A percentile compares a stretch with the other conserved stretches of the same genome.
These are phyloP conservation scores for Lochmaea capreae DNA, from an alignment of 2,888 invertebrate genomes.

Conservation along the genomic window DNA sequence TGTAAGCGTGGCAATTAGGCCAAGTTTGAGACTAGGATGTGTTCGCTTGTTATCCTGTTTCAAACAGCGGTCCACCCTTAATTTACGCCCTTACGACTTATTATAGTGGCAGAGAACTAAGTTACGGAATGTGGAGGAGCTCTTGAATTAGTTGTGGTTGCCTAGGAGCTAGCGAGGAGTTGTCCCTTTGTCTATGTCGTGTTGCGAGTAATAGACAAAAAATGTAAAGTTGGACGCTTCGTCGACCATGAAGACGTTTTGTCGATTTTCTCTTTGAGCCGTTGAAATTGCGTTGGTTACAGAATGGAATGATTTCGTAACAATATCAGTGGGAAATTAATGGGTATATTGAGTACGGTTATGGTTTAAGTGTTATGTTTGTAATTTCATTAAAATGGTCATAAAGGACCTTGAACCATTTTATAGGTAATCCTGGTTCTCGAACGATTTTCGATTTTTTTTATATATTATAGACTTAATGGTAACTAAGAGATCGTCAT, in stretches of 20 bases:
- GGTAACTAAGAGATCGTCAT: no score
- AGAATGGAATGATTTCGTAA: background rate
- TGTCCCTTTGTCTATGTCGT: conserved; percentile 35
- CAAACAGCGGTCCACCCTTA: conserved; percentile 44
- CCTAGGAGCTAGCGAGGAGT: conserved; percentile 29
- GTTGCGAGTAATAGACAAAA: conserved; percentile 25
- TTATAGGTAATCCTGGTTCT: no score
- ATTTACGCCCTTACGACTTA: conserved; percentile 44
- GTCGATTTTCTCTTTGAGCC: conserved; percentile 13
- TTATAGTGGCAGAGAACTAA: conserved; percentile 39
- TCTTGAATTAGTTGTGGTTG: conserved; percentile 36
- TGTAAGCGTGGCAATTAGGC: conserved; percentile 60
- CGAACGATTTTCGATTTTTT: no score
- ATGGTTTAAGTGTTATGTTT: no score
- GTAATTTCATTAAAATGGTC: no score
- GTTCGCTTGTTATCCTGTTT: conserved; percentile 52
- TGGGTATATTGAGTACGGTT: no score
- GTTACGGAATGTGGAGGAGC: conserved; percentile 36
- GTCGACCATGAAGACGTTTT: conserved; percentile 18
- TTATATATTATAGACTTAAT: no score
- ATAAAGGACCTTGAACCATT: no score
- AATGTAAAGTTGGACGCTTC: conserved; percentile 12
- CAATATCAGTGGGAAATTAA: background rate
- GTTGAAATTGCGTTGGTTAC: conserved; percentile 6
- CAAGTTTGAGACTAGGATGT: conserved; percentile 45